Conservation (phyloP, 30 jellyfish, hydroid and myxozoan species). For the Aurelia sp. region DNA sequence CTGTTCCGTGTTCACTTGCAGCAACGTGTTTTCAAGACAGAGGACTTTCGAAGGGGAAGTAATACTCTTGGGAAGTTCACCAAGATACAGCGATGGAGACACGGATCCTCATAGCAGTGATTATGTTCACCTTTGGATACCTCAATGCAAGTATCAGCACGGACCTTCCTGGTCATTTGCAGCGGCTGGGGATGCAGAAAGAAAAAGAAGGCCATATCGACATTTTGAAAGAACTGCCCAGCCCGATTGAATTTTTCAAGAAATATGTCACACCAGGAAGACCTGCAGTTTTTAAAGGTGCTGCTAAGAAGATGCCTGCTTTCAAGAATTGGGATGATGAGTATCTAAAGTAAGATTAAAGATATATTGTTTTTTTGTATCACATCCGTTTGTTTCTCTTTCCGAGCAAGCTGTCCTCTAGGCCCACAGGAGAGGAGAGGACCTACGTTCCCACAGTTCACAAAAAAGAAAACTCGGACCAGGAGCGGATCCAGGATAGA, state of each 20-base stretch:
- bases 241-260: conserved; percentile 66
- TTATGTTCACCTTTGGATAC: no score
- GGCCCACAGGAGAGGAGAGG: no score
- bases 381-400: no score
- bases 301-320: conserved; percentile 92
- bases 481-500: no score
- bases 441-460: no score
- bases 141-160: neutral
- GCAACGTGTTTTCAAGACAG: no score
- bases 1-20: conserved; percentile 2
- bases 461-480: no score
- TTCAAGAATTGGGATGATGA: conserved; percentile 85
- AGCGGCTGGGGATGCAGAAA: conserved; percentile 84
- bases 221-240: conserved; percentile 72
- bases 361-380: neutral
- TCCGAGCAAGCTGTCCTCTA: no score
- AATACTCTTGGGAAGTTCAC: no score
- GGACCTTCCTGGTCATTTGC: conserved; percentile 66
- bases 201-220: conserved; percentile 88
- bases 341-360: conserved; percentile 54
- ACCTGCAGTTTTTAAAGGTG: conserved; percentile 93
- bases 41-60: no score
- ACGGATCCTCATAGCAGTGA: no score
- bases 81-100: no score
- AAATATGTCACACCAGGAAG: conserved; percentile 75